Evolutionary conservation across 2,113 vertebrate genomes (phyloP).

Genomic region (Notothenia coriiceps): DNA sequence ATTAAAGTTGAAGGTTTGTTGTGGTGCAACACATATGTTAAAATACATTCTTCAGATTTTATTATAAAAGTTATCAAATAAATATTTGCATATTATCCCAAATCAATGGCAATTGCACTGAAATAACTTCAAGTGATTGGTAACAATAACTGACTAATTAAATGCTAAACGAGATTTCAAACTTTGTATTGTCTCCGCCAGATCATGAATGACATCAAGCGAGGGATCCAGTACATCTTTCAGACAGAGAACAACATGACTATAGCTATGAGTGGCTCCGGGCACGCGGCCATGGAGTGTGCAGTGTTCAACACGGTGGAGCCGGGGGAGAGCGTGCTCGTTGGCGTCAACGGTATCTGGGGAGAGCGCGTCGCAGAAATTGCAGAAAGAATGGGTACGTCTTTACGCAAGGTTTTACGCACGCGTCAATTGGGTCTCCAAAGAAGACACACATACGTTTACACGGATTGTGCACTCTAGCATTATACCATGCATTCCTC

Average conservation of each 20-base stretch:
- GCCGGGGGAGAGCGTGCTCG: slow-evolving; percentile 86
- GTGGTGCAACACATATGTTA: too few relatives aligned
- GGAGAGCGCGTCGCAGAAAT: slow-evolving; percentile 91
- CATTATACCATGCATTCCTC: not conserved
- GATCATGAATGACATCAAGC: slow-evolving; percentile 97
- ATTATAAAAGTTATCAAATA: not conserved
- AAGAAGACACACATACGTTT: not conserved
- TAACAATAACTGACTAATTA: not conserved
- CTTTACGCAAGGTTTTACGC: slow-evolving; percentile 42
- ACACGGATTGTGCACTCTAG: not conserved
- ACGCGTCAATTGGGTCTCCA: not conserved
- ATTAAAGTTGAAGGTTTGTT: too few relatives aligned
- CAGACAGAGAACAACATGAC: slow-evolving; percentile 92
- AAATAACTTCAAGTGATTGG: not conserved
- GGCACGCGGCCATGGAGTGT: slow-evolving; percentile 94
- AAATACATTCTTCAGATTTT: not conserved
- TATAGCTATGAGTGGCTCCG: slow-evolving; percentile 90
- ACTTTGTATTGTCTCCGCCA: slow-evolving; percentile 54
- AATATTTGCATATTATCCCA: not conserved
- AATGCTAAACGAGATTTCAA: not conserved
- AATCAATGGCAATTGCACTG: slow-evolving; percentile 1
- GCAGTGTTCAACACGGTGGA: slow-evolving; percentile 91
- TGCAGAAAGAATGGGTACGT: slow-evolving; percentile 89
- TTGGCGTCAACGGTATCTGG: slow-evolving; percentile 92
- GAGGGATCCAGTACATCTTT: slow-evolving; percentile 93